Conservation (phyloP, 2,888 invertebrate species). For the Diadromus collaris region DNA sequence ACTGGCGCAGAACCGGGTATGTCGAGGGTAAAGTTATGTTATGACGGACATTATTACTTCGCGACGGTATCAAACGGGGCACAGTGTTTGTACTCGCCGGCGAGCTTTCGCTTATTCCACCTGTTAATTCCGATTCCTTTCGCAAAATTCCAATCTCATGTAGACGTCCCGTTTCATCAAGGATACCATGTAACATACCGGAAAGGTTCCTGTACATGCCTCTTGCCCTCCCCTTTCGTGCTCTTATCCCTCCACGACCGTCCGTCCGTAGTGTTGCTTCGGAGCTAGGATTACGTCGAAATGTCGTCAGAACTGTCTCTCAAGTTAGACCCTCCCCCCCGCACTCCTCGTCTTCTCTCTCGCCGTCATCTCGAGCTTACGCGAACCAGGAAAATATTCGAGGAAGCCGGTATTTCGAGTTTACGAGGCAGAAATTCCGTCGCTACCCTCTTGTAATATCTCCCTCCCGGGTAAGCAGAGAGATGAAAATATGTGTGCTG, state of each 20-base stretch:
- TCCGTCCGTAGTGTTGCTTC: slow-evolving; percentile 26
- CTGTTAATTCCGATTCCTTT: background rate
- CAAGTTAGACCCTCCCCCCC: slow-evolving; percentile 5
- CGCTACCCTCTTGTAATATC: slow-evolving; percentile 9
- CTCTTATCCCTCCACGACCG: slow-evolving; percentile 14
- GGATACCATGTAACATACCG: slow-evolving; percentile 28
- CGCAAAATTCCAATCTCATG: slow-evolving; percentile 2
- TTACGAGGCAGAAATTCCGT: slow-evolving; percentile 54
- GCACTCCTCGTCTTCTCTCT: background rate
- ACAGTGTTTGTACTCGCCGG: background rate
- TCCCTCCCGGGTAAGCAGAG: background rate
- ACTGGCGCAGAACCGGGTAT: background rate
- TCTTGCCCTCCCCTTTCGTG: background rate
- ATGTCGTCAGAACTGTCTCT: slow-evolving; percentile 42
- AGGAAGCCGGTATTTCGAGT: slow-evolving; percentile 55
- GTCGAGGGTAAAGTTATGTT: background rate
- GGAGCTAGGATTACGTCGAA: slow-evolving; percentile 39
- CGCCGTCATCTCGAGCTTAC: slow-evolving; percentile 2
- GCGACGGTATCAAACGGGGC: background rate
- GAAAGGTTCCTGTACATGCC: slow-evolving; percentile 16
- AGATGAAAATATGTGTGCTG: slow-evolving; percentile 45
- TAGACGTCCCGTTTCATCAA: slow-evolving; percentile 19
- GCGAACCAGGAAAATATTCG: slow-evolving; percentile 49
- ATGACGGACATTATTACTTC: background rate
- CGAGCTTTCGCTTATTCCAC: background rate